Conservation (phyloP, 2,113 vertebrate genomes). For the Pangasianodon hypophthalmus region DNA sequence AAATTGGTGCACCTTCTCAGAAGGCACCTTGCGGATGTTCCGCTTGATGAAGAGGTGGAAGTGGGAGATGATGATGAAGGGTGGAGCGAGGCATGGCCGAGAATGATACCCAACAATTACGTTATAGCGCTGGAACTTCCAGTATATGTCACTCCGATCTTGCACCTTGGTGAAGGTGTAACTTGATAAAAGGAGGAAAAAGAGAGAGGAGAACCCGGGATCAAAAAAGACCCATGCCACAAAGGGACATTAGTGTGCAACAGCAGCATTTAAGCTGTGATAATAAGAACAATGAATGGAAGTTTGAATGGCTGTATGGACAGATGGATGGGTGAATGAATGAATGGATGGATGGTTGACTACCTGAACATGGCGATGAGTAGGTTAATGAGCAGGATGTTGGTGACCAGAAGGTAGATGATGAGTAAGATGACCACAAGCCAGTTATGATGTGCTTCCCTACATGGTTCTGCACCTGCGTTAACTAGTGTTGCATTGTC, state of each 20-base stretch:
- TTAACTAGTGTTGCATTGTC: constrained; percentile 68
- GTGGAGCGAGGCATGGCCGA: constrained; percentile 82
- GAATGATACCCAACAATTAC: constrained; percentile 87
- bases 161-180: constrained; percentile 87
- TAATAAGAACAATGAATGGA: constrained; percentile 52
- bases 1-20: constrained; percentile 66
- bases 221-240: not conserved
- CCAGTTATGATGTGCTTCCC: constrained; percentile 81
- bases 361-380: constrained; percentile 95
- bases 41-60: constrained; percentile 78
- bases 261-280: not conserved
- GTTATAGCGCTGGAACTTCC: constrained; percentile 90
- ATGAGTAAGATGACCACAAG: constrained; percentile 85
- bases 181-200: constrained; percentile 63
- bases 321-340: constrained; percentile 5
- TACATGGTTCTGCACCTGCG: constrained; percentile 70
- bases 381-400: constrained; percentile 88
- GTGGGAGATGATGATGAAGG: constrained; percentile 87
- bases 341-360: not conserved
- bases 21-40: constrained; percentile 65
- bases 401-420: constrained; percentile 86
- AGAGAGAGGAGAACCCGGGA: not conserved
- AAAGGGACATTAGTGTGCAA: not conserved
- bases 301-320: not conserved
- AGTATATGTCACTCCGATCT: constrained; percentile 86